Percentiles rank a stretch among this genome's conserved stretches.
Evolutionary conservation across 2,113 vertebrate genomes (phyloP).

Genomic region (Trochalopteron elliotii): DNA sequence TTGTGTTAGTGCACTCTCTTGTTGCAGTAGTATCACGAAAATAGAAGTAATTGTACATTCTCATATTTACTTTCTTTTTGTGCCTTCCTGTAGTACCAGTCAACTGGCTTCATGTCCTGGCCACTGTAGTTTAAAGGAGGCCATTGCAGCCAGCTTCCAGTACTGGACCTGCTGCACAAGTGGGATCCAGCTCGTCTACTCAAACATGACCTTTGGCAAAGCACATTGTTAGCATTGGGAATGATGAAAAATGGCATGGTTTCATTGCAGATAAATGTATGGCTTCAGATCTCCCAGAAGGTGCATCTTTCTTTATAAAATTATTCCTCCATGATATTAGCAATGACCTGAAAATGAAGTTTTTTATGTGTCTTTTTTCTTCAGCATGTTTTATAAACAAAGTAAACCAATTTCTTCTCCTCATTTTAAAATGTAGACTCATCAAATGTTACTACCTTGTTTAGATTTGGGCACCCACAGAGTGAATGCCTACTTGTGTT

Average conservation of each 20-base stretch:
- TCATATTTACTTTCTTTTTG: constrained; percentile 27
- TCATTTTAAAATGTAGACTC: background rate
- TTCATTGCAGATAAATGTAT: constrained; percentile 30
- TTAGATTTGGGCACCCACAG: background rate
- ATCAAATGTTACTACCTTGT: background rate
- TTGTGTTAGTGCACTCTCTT: background rate
- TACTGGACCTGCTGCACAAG: constrained; percentile 44
- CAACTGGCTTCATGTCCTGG: constrained; percentile 23
- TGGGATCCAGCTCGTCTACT: constrained; percentile 4
- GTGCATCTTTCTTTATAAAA: constrained; percentile 12
- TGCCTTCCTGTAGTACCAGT: constrained; percentile 24
- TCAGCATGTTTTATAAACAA: background rate
- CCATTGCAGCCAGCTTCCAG: background rate
- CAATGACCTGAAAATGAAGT: background rate
- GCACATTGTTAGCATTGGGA: constrained; percentile 16
- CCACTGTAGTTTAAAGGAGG: background rate
- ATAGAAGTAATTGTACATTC: background rate
- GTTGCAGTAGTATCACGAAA: background rate
- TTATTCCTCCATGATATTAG: background rate
- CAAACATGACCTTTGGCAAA: constrained; percentile 11
- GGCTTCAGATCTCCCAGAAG: constrained; percentile 24
- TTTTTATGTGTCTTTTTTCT: background rate
- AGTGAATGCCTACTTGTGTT: background rate
- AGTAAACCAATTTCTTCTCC: background rate
- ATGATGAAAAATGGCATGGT: background rate